Evolutionary conservation across 2,888 invertebrate species (phyloP), one percentile per base, ranked within the genome.

Genomic region (Kuschelorhynchus macadamiae): DNA sequence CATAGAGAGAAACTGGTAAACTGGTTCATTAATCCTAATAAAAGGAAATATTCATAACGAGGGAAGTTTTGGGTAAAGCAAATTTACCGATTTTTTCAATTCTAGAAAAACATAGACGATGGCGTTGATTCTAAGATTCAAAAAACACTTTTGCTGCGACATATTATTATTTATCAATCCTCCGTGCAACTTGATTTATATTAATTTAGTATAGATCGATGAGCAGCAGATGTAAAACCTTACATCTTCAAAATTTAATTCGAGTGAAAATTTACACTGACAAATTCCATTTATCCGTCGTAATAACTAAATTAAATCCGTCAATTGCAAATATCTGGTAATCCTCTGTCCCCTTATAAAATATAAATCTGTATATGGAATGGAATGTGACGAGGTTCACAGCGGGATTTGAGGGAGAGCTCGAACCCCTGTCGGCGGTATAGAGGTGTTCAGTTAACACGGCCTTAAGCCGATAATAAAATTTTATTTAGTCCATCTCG

Each of bases 281-380:
- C 67, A 71, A 72, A 77, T 75, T 76, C 77, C 75, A 77, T 76
- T 77, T 76, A 72, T 71, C 67, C 70, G 55, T 68, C 73, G 74
- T 75, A 76, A 76, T 75, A 76, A 75, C 72, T 72, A 73, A 76
- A 77, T 76, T 74, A 76, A 76, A 76, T 76, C 75, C 77, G 77
- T 78, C 78, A 76, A 75, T 77, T 73, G 77, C 77, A 78, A 78
- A 76, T 78, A 79, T 78, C 77, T 76, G 75, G 73, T 79, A 79
- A 79, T 78, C 78, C 78, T 63, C 70, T 47, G 70, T 57, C 68
- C 76, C 77, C 77, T 78, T 77, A 78, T 77, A 77, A 78, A 78
- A 78, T 79, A 78, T 77, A 79, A 79, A 79, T 79, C 78, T 77
- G 79, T 75, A 75, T 77, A 77, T 77, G 78, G 80, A 78, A 79